phyloP scores from a whole-genome alignment of 2,113 vertebrate genomes.

The Paramormyrops kingsleyae region DNA sequence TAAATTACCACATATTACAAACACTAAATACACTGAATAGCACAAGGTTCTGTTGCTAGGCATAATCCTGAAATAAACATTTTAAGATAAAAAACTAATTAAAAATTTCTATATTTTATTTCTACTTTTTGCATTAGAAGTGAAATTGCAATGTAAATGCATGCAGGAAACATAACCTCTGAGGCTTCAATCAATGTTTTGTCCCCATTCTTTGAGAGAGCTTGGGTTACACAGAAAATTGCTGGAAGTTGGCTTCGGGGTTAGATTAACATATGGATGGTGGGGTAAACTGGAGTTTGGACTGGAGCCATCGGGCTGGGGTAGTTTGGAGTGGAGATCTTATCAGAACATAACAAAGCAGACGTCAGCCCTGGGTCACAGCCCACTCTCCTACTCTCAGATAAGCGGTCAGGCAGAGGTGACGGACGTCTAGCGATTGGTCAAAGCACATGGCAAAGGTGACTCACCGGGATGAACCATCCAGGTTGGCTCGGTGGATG shows the following conservation, averaged over 20 bases:
- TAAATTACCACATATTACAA: background rate
- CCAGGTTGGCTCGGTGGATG: slow-evolving; percentile 90
- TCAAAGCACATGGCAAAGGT: background rate
- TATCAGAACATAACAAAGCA: background rate
- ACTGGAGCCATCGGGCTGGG: background rate
- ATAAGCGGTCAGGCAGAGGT: background rate
- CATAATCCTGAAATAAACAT: background rate
- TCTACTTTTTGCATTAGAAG: slow-evolving; percentile 23
- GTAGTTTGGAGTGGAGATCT: slow-evolving; percentile 10
- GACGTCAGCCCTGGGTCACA: background rate
- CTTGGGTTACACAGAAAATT: slow-evolving; percentile 25
- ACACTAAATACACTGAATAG: background rate
- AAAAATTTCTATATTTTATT: background rate
- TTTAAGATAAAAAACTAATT: background rate
- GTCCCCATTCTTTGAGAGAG: slow-evolving; percentile 11
- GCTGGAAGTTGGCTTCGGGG: slow-evolving; percentile 24
- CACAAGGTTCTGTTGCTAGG: background rate
- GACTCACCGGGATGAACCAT: slow-evolving; percentile 80
- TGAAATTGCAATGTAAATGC: background rate
- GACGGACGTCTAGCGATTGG: background rate
- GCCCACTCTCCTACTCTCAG: background rate
- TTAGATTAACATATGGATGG: slow-evolving; percentile 17
- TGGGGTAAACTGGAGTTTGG: background rate
- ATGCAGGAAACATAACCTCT: slow-evolving; percentile 20
- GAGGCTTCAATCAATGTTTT: slow-evolving; percentile 4